Base-by-base conservation (phyloP, 2,113 vertebrate genomes). In the Paraplagusia blochii region DNA sequence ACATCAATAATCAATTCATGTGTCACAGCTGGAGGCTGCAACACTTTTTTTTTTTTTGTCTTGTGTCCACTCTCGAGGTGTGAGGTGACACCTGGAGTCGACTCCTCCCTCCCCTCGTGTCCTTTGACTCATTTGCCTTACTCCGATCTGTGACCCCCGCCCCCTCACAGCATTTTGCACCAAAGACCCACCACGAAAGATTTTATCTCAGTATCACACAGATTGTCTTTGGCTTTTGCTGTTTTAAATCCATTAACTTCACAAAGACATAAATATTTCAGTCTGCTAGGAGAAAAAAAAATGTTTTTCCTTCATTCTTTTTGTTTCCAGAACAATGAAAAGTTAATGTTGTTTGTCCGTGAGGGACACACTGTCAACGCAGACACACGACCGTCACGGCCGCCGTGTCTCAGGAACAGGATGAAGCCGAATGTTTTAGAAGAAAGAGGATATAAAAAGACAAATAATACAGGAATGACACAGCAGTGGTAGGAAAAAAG, bases 201-300 rank as follows among this genome's bases (percentile, higher is more conserved):
- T 79, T 75, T 85, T 74, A 68, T 70, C 63, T 71, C 66, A n/a
- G n/a, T n/a, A 69, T 75, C 55, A 47, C 60, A 44, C 71, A 73
- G 22, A 29, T 82, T 72, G 79, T 82, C 66, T 60, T 56, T 58
- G 59, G 55, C 49, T 53, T 44, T 14, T 63, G 76, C 71, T 82
- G 74, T 82, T 80, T 86, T 81, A 57, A 58, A 77, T 75, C 87
- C 77, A 82, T 89, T 88, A 87, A 78, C 80, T 70, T 75, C 57
- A 75, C 64, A 69, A 53, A 18, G 5, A 4, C 80, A 90, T 90
- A 63, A 90, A 90, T 90, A 85, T 90, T 90, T 89, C 15, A 90
- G 70, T 8, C 38, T 55, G 50, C 74, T 34, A n/a, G n/a, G n/a
- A n/a, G n/a, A n/a, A n/a, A n/a, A n/a, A n/a, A n/a, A n/a, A n/a